A percentile compares a stretch with the other conserved stretches of the same genome.
phyloP scores from a whole-genome alignment of 2,797 vertebrate species.

The Saxicola maurus region DNA sequence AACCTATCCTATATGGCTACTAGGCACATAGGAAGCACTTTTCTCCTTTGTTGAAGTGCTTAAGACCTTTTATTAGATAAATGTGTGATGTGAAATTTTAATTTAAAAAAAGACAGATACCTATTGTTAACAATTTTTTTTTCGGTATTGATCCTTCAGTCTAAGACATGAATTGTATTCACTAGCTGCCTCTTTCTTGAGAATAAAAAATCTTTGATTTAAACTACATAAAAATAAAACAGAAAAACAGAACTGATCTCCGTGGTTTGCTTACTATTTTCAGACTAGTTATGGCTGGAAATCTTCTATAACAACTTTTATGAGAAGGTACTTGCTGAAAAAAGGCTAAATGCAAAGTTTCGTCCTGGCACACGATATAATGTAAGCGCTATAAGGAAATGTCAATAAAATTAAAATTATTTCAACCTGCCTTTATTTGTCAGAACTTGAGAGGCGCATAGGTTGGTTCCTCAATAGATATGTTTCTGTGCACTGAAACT shows the following conservation, averaged over 20 bases:
- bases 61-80: background rate
- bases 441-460: background rate
- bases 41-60: background rate
- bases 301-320: background rate
- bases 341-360: background rate
- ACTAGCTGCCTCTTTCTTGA: background rate
- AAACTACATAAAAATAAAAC: background rate
- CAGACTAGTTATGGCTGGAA: background rate
- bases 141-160: background rate
- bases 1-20: background rate
- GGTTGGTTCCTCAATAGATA: fast-evolving
- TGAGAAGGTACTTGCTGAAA: background rate
- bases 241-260: background rate
- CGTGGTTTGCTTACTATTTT: background rate
- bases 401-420: background rate
- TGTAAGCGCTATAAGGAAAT: background rate
- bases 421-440: background rate
- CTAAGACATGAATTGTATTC: background rate
- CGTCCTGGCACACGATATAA: background rate
- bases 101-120: background rate
- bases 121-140: background rate
- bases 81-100: background rate
- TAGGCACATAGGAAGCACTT: background rate
- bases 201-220: background rate
- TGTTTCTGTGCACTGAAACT: background rate